Conservation (phyloP, 1,140 invertebrate genomes). For the Drosophila willistoni region DNA sequence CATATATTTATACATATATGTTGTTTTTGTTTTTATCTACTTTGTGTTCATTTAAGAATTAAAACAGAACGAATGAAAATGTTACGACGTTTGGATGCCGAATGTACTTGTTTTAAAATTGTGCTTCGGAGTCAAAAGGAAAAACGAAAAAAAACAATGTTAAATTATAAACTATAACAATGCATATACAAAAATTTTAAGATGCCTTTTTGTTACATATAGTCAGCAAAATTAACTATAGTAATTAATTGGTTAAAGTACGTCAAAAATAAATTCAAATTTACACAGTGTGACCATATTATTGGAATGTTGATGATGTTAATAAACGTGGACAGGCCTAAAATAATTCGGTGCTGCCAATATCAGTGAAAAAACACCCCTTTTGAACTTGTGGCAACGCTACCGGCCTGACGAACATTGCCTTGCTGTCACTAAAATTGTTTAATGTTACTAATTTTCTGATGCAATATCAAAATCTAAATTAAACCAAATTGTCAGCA, state of each 20-base stretch:
- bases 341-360: constrained; percentile 7
- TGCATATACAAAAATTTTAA: neutral
- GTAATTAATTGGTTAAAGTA: neutral
- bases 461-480: constrained; percentile 57
- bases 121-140: neutral
- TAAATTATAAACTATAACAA: constrained; percentile 1
- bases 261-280: too few species aligned
- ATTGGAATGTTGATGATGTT: neutral
- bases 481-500: constrained; percentile 26
- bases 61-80: neutral
- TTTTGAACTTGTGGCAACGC: constrained; percentile 4
- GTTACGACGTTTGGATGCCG: neutral
- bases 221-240: neutral
- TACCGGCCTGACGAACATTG: constrained; percentile 27
- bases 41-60: constrained; percentile 1
- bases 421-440: constrained; percentile 58
- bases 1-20: neutral
- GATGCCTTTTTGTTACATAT: neutral
- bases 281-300: neutral
- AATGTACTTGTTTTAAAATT: neutral
- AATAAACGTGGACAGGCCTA: neutral
- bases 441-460: constrained; percentile 47
- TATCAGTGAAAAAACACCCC: neutral
- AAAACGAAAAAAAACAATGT: neutral
- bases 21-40: neutral